Evolutionary conservation across 1,140 invertebrate species (phyloP), one percentile per base, ranked within the genome.

Genomic region (Coptotermes formosanus): DNA sequence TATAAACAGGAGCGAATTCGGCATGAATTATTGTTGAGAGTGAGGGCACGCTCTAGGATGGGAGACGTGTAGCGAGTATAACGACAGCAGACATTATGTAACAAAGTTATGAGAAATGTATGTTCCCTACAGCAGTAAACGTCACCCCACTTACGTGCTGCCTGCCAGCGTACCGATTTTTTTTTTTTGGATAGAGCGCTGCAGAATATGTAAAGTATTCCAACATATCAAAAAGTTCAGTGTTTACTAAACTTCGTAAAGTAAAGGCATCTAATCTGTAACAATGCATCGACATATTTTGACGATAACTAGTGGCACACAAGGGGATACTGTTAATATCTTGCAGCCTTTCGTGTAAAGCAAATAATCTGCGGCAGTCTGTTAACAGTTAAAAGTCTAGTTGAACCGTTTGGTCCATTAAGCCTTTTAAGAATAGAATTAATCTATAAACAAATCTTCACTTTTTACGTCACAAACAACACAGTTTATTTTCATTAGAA

Each of bases 41-140:
- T 75, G 9, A 55, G 52, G 19, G 52, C 52, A 48, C 9, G 45
- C 45, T 12, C 3, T 9, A 48, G 45, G 59, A n/a, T n/a, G 64
- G 25, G 64, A 30, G 64, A 25, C 2, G 25, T 30, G 25, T 14
- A 75, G 64, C 8, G 64, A 25, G 25, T 11, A 75, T 25, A 75
- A n/a, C 25, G 4, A 30, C 25, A 30, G 64, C 64, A 75, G 25
- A 75, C 25, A 75, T 25, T 75, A 0, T n/a, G 64, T 75, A 75
- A 75, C 64, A 30, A 75, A 75, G 64, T 75, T 75, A 75, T 75
- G 64, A 75, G 64, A 75, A 75, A 75, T 75, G 64, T 75, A 75
- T 75, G 64, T 30, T 75, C 25, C 64, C 64, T 75, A n/a, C 64
- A n/a, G 64, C n/a, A 75, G 64, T 75, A n/a, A 75, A 30, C 64